These are phyloP conservation scores for Melopsittacus undulatus DNA, from an alignment of 2,797 vertebrate genomes.

Conservation along the genomic window DNA sequence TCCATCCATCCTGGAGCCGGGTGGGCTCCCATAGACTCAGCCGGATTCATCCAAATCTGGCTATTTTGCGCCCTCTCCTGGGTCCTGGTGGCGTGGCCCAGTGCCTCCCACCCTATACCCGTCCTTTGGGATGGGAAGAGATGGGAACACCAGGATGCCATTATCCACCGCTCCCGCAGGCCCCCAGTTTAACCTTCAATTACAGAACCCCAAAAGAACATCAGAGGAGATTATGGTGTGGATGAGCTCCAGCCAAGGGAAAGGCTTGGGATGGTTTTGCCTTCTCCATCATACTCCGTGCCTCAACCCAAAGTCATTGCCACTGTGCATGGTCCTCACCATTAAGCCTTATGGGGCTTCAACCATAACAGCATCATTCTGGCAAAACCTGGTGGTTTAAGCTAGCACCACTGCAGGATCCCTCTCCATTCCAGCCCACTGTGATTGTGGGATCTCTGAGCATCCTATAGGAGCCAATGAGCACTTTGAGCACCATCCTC, in stretches of 20 bases:
- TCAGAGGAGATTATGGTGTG: fast-evolving
- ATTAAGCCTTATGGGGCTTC: neutral
- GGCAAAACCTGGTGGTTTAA: neutral
- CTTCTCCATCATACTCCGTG: neutral
- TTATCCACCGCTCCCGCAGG: fast-evolving
- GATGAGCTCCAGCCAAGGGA: neutral
- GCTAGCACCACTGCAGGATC: fast-evolving
- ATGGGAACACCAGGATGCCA: neutral
- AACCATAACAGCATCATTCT: neutral
- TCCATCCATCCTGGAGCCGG: neutral
- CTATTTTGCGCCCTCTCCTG: constrained; percentile 67
- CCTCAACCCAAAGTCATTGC: fast-evolving
- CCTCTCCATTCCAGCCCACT: fast-evolving
- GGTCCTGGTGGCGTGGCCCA: constrained; percentile 5
- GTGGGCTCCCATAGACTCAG: neutral
- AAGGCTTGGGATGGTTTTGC: neutral
- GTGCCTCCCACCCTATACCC: neutral
- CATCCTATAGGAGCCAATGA: neutral
- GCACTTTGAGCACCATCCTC: neutral
- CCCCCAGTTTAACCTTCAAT: neutral
- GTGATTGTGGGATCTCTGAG: neutral
- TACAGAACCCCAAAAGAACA: neutral
- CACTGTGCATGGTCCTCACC: no score
- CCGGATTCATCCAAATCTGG: constrained; percentile 19
- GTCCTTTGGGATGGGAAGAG: neutral